These are phyloP conservation scores for Gallinago nigripennis DNA, from an alignment of 2,797 vertebrate genomes.

Conservation along the genomic window DNA sequence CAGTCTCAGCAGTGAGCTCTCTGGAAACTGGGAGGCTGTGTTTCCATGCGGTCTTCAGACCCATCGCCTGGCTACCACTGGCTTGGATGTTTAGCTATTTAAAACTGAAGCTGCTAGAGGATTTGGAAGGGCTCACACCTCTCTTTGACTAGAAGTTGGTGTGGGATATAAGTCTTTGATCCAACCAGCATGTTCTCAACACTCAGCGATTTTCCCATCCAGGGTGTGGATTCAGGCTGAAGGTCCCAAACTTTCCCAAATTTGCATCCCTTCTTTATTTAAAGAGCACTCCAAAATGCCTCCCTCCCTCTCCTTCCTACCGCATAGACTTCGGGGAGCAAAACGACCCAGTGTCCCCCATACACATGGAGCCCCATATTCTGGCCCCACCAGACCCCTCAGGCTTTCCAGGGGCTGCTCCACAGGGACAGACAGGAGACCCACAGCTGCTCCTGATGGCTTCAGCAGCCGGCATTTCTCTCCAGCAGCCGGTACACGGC, in stretches of 20 bases:
- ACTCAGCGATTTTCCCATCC: fast-evolving
- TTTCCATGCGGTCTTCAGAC: neutral
- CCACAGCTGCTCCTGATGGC: fast-evolving
- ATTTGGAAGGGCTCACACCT: neutral
- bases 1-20: neutral
- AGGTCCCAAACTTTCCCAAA: neutral
- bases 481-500: neutral
- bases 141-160: neutral
- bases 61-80: neutral
- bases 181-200: neutral
- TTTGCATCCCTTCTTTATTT: neutral
- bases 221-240: neutral
- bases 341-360: neutral
- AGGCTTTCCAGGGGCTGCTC: neutral
- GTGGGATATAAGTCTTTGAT: neutral
- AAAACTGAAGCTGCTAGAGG: neutral
- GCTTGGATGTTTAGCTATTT: neutral
- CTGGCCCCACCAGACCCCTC: neutral
- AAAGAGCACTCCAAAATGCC: neutral
- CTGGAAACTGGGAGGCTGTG: neutral
- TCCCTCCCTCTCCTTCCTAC: neutral
- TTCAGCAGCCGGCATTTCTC: neutral
- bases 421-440: neutral
- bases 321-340: neutral
- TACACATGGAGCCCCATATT: fast-evolving